Evolutionary conservation across 2,888 invertebrate species (phyloP), one percentile per base, ranked within the genome.

Genomic region (Protophormia terraenovae): DNA sequence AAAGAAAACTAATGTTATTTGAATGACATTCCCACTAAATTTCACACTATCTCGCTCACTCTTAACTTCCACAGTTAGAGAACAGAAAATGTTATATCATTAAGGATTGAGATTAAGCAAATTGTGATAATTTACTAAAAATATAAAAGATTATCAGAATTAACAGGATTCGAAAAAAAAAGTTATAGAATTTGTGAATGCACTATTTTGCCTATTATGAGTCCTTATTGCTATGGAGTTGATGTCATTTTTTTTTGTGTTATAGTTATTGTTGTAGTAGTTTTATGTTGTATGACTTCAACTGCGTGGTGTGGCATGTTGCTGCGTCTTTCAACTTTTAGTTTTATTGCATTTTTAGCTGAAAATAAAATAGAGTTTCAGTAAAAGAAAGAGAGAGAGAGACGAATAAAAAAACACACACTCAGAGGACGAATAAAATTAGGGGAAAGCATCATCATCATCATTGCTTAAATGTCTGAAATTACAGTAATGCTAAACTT

Each of bases 281-380:
- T 47, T 78, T 78, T 76, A 27, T 58, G 29, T 10, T 67, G 32
- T 50, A 67, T 53, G 78, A 45, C 45, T 77, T 77, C 27, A 55
- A 64, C 41, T 69, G 55, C 72, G 67, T 69, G 60, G 38, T 67
- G 27, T 66, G 32, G 41, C 76, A 66, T 66, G 66, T 50, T 60
- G 45, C 16, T 47, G 58, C 19, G 50, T 45, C 32, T 45, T 41
- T 41, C 53, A 35, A 14, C 35, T 55, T 64, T 73, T 41, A 73
- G 53, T 83, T 83, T 83, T 83, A 79, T 78, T 83, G 83, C 67
- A 83, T 73, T 83, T 73, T 66, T 67, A 72, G 71, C 38, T 60
- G 22, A 4, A 53, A 58, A 66, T 32, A 38, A n/a, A 24, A 27
- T n/a, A 71, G 22, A 22, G 22, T 50, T 24, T 38, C 14, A 35